These are phyloP conservation scores for Incurvaria masculella DNA, from an alignment of 2,888 invertebrate genomes.

Conservation along the genomic window DNA sequence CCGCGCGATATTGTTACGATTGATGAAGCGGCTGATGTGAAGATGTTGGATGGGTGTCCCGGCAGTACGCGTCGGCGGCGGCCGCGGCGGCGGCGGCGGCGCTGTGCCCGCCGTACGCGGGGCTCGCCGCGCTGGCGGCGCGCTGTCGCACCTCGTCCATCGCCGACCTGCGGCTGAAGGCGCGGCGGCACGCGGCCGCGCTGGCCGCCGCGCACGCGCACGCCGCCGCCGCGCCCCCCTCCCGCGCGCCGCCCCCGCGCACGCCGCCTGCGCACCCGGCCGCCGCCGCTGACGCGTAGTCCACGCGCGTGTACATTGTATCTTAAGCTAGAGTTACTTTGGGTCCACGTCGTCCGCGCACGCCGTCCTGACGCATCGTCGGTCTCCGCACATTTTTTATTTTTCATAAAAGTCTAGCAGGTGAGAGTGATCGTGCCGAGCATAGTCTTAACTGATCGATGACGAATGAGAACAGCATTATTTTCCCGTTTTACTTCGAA, in stretches of 20 bases:
- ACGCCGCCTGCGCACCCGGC: constrained; percentile 20
- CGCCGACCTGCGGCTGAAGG: constrained; percentile 90
- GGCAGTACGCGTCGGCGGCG: constrained; percentile 44
- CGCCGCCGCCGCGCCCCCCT: constrained; percentile 22
- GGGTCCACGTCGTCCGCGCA: too few species aligned
- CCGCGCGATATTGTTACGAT: too few species aligned
- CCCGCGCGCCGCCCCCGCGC: constrained; percentile 12
- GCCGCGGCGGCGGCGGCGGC: constrained; percentile 60
- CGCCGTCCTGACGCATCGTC: too few species aligned
- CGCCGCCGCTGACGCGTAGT: constrained; percentile 34
- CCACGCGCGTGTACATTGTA: too few species aligned
- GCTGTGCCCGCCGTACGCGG: constrained; percentile 63
- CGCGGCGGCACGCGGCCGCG: constrained; percentile 89
- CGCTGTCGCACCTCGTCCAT: constrained; percentile 89
- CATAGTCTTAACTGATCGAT: too few species aligned
- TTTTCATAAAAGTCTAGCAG: too few species aligned
- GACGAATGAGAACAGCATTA: too few species aligned
- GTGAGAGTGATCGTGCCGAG: too few species aligned
- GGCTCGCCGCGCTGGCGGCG: constrained; percentile 76
- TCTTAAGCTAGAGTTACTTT: too few species aligned
- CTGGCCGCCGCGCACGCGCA: constrained; percentile 60
- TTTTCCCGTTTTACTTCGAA: too few species aligned
- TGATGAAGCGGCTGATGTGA: too few species aligned
- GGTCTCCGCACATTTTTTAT: too few species aligned
- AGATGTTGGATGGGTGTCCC: constrained; percentile 8